A percentile compares a stretch with the other conserved stretches of the same genome.
Evolutionary conservation across 2,797 vertebrate species (phyloP).

Genomic region (Gadopsis bispinosus): DNA sequence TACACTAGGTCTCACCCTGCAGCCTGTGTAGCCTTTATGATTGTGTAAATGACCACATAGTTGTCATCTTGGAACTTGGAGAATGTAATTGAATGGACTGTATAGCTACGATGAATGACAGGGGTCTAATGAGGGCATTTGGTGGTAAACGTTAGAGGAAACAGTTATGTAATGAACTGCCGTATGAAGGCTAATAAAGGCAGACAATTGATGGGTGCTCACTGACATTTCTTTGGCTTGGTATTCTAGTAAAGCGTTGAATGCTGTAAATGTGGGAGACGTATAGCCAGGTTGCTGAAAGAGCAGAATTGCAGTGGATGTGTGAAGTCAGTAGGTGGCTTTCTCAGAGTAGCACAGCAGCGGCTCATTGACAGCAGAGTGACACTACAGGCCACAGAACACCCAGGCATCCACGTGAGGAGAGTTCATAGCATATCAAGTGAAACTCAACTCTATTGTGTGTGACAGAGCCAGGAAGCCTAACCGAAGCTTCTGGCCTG

Average conservation of each 20-base stretch:
- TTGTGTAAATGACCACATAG: conserved; percentile 46
- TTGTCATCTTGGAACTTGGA: conserved; percentile 52
- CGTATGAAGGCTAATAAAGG: not conserved
- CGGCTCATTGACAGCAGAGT: conserved; percentile 49
- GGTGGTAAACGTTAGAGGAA: conserved; percentile 8
- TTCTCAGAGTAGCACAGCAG: conserved; percentile 46
- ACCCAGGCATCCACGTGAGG: conserved; percentile 44
- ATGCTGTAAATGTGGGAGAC: conserved; percentile 1
- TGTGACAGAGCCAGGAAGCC: conserved; percentile 45
- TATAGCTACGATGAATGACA: conserved; percentile 6
- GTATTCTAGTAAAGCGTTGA: not conserved
- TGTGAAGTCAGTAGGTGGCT: conserved; percentile 51
- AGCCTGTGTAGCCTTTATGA: conserved; percentile 43
- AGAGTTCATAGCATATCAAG: conserved; percentile 53
- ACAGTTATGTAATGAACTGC: conserved; percentile 18
- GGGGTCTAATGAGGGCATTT: conserved; percentile 38
- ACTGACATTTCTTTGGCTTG: conserved; percentile 8
- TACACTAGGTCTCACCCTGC: conserved; percentile 40
- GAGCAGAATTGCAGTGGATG: conserved; percentile 32
- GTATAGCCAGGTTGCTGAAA: conserved; percentile 15
- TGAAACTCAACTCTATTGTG: conserved; percentile 37
- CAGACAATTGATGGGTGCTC: conserved; percentile 16
- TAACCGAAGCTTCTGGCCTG: not conserved
- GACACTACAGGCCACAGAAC: conserved; percentile 60
- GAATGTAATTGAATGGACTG: conserved; percentile 30